Conservation (phyloP, 2,888 invertebrate species). For the Pollenia amentaria region DNA sequence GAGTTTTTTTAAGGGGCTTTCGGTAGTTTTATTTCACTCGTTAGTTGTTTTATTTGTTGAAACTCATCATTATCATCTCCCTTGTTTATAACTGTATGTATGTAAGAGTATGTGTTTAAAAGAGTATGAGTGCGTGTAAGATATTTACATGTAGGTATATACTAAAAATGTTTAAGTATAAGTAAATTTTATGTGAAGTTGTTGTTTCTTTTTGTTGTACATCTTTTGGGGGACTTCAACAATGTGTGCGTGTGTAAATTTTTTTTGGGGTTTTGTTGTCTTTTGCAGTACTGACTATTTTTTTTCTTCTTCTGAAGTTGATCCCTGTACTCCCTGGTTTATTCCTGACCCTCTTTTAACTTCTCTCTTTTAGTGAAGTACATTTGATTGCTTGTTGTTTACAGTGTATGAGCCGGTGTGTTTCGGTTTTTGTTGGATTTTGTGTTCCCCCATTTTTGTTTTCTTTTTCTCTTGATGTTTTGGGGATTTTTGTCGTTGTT, state of each 20-base stretch:
- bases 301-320: constrained; percentile 45
- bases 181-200: constrained; percentile 32
- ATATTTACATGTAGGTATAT: background rate
- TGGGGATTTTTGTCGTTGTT: constrained; percentile 48
- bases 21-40: constrained; percentile 55
- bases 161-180: constrained; percentile 27
- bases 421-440: background rate
- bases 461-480: constrained; percentile 34
- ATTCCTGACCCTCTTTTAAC: constrained; percentile 38
- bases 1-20: constrained; percentile 44
- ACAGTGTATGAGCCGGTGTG: background rate
- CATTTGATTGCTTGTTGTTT: no score
- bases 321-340: constrained; percentile 45
- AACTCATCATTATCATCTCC: constrained; percentile 64
- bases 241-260: constrained; percentile 14
- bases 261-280: constrained; percentile 19
- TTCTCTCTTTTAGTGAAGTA: constrained; percentile 31
- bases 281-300: constrained; percentile 48
- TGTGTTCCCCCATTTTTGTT: constrained; percentile 29
- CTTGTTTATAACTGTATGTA: constrained; percentile 51
- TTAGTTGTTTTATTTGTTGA: constrained; percentile 20
- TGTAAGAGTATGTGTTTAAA: background rate
- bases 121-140: background rate
- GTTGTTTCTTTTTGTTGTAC: constrained; percentile 34
- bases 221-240: background rate